phyloP scores from a whole-genome alignment of 1,140 invertebrate genomes.

The Drosophila lacertosa region DNA sequence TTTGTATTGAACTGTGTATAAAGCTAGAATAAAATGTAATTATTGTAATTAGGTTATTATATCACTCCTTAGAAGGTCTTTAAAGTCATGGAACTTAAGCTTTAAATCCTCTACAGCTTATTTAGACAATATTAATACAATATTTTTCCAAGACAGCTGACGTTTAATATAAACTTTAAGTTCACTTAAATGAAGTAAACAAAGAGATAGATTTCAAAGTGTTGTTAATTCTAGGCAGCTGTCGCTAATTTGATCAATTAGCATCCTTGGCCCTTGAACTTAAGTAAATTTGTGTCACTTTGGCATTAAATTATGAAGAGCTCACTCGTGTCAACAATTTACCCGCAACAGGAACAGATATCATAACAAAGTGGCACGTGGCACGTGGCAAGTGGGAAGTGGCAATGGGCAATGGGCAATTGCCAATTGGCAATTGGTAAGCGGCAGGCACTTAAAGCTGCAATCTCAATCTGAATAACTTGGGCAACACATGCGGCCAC shows the following conservation, averaged over 20 bases:
- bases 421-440: background rate
- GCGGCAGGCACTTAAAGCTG: constrained; percentile 29
- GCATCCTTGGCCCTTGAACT: constrained; percentile 28
- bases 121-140: no score
- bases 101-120: no score
- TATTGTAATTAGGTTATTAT: no score
- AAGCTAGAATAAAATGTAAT: no score
- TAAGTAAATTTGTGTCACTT: constrained; percentile 3
- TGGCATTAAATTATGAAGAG: constrained; percentile 25
- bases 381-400: background rate
- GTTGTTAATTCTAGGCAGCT: background rate
- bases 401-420: constrained; percentile 38
- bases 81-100: no score
- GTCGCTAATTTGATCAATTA: constrained; percentile 46
- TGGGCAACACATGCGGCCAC: constrained; percentile 49
- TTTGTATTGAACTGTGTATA: no score
- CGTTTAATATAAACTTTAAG: no score
- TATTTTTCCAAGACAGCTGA: no score
- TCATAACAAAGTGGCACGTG: constrained; percentile 69
- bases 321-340: constrained; percentile 54
- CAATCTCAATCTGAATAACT: constrained; percentile 15
- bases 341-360: constrained; percentile 46
- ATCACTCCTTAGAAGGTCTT: no score
- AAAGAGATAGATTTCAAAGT: background rate
- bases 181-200: background rate